Evolutionary conservation across 2,888 invertebrate genomes (phyloP), one percentile per base, ranked within the genome.

Genomic region (Nymphalis polychloros): DNA sequence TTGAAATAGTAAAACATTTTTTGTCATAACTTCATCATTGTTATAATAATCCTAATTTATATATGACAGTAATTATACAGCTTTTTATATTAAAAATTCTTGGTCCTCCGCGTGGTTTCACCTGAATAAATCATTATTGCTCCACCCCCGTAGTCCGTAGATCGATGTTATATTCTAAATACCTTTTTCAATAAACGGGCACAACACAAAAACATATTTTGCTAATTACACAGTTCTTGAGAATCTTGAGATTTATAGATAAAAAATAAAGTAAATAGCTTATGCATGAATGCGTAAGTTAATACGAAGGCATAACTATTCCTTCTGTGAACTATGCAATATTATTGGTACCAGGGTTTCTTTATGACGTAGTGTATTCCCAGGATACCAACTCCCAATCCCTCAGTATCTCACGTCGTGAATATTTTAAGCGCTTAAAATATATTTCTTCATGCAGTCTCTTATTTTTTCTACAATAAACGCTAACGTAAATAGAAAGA

Each of bases 1-100:
- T 67, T 67, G 72, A 70, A 67, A 70, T 67, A 63, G 4, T 64
- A 47, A 61, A 67, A 35, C n/a, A 6, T 19, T 8, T 55, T 55
- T 2, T 55, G 8, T 13, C n/a, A 27, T 41, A 57, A 57, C 10
- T 57, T 41, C 19, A 6, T 19, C 13, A 13, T 19, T 19, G 31
- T 55, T 41, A 4, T 41, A 41, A 31, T 13, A 41, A 41, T 41
- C 41, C 3, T 41, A 13, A 13, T 13, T 41, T 31, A 6, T 31
- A 31, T 31, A 27, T 3, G 3, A 27, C 5, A 27, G 41, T 41
- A 4, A 19, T 49, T 49, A n/a, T 0, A 48, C 10, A n/a, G 16
- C n/a, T n/a, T 1, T 31, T 31, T 31, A 6, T 6, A 31, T 31
- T 31, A 31, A 31, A 6, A 31, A 31, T 31, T 31, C 1, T 27